Base-by-base conservation (phyloP, 2,113 vertebrate species). In the Rhizomys pruinosus region DNA sequence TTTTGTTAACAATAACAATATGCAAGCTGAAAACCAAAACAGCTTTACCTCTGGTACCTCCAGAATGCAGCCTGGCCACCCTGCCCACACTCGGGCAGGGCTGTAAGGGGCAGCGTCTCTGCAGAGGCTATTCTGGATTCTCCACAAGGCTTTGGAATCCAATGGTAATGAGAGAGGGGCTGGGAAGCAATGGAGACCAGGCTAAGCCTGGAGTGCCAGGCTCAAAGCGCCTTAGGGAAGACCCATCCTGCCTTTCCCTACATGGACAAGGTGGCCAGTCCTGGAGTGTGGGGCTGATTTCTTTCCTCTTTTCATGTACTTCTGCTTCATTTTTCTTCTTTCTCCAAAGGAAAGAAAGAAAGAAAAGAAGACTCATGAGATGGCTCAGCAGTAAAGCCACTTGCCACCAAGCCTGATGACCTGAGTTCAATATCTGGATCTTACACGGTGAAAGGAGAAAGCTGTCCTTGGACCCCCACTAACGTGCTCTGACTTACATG, bases 181-280 rank as follows among this genome's bases (percentile, higher is more conserved):
- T 57, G 37, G 1, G 1, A 32, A 37, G 37, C 22, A 20, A 9
- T 0, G 0, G 11, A 42, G 19, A n/a, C 22, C 7, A 20, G 13
- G 39, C n/a, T 0, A 7, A 44, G 42, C 39, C 39, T 22, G 0
- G 0, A 10, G 27, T 3, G 13, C n/a, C 39, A n/a, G 2, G 7
- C 2, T 22, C 25, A 73, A 13, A 0, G 1, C 5, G 39, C 29
- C 68, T 12, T 12, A 1, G 5, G 11, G 68, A 52, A 7, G 59
- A 23, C 17, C 8, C 19, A 11, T 37, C 5, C 12, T 39, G 27
- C 74, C 29, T 37, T 25, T 9, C 25, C 42, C 2, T 0, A 5
- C 3, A 0, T 0, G 0, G 0, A 13, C 1, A 37, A 23, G 72
- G 15, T 3, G 59, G 66, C 19, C 4, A 8, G 34, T 32, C 47